Evolutionary conservation across 1,140 invertebrate genomes (phyloP), one percentile per base, ranked within the genome.

Genomic region (Zaprionus tsacasi): DNA sequence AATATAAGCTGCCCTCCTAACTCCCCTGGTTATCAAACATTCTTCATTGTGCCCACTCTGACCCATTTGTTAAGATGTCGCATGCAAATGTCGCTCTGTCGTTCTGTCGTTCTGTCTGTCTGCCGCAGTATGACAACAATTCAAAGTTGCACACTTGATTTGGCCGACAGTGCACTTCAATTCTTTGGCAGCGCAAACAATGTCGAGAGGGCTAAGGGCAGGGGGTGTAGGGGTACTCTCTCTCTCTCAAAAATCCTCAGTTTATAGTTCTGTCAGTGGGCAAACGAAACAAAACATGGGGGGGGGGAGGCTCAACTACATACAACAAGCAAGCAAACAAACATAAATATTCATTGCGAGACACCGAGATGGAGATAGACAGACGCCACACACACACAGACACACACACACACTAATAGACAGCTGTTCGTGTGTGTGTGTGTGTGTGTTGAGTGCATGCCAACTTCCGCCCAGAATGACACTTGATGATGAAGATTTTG

Each of bases 401-500:
- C 50, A 55, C 12, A 30, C 25, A 55, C n/a, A 13, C 52, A 50
- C 2, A 64, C 50, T 56, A 70, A 81, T 54, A 68, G 56, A 65
- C 69, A 77, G 35, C 59, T 81, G 79, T 61, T 40, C 35, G 13
- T 25, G 50, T 56, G 2, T 48, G 55, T 55, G 45, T 52, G 5
- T 54, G 17, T 79, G 13, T 27, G 59, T 60, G 21, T 50, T 58
- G 60, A 81, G 70, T 80, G 77, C 59, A 65, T 81, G 83, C 69
- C 85, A 85, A 83, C 85, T 89, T 85, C 78, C 79, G 85, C 86
- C 85, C 76, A 85, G 86, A 79, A 89, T 86, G 85, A 85, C 86
- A 89, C 86, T 89, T 90, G 86, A 89, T 90, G 85, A 85, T 89
- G 85, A 89, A 89, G 86, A 89, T 90, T 89, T 89, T 90, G 78